A percentile compares a stretch with the other conserved stretches of the same genome.
Evolutionary conservation across 1,140 invertebrate genomes (phyloP).

Genomic region (Monochamus saltuarius): DNA sequence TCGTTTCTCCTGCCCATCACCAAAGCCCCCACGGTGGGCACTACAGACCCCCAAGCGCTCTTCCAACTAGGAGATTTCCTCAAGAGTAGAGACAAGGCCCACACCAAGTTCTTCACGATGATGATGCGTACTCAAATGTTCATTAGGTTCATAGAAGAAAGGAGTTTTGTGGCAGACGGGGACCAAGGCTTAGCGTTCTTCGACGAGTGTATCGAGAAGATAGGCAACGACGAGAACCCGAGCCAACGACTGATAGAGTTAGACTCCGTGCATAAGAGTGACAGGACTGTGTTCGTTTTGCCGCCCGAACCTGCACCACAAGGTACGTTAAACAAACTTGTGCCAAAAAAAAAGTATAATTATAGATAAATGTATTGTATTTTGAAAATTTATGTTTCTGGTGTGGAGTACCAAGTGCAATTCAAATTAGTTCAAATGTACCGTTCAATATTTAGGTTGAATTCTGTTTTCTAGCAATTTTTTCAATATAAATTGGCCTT

Average conservation of each 20-base stretch:
- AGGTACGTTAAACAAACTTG: conserved; percentile 29
- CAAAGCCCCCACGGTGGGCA: conserved; percentile 87
- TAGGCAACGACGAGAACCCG: conserved; percentile 62
- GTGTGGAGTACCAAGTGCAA: conserved; percentile 4
- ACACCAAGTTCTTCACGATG: conserved; percentile 88
- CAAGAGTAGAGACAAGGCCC: conserved; percentile 70
- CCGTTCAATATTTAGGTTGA: neutral
- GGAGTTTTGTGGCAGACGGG: conserved; percentile 96
- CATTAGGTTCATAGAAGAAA: conserved; percentile 97
- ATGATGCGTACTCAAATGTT: conserved; percentile 96
- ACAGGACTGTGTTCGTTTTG: conserved; percentile 92
- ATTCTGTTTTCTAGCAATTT: no score
- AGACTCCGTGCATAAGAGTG: conserved; percentile 61
- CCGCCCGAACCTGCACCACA: conserved; percentile 80
- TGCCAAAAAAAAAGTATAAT: no score
- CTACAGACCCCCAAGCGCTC: conserved; percentile 91
- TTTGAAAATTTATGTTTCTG: no score
- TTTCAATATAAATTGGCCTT: no score
- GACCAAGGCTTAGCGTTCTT: conserved; percentile 94
- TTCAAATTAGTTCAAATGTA: conserved; percentile 1
- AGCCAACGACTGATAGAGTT: conserved; percentile 46
- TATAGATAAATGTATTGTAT: no score
- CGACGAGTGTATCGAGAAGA: conserved; percentile 91
- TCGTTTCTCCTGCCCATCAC: conserved; percentile 91
- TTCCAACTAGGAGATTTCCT: conserved; percentile 91